Base-by-base conservation (phyloP, 2,113 vertebrate genomes). In the Grammomys dolichurus region DNA sequence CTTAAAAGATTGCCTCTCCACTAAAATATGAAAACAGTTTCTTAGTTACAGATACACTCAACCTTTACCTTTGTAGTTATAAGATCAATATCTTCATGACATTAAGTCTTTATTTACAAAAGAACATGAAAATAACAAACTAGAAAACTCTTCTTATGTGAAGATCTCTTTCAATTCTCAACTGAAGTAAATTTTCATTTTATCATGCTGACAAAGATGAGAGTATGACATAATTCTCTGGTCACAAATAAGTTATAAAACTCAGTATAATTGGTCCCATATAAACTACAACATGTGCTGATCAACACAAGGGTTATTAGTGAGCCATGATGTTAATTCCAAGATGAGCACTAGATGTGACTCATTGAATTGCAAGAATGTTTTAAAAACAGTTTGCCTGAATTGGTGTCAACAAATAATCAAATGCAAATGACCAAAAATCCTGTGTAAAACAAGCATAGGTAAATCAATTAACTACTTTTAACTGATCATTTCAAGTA, bases 401-500 rank as follows among this genome's bases (percentile, higher is more conserved):
- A 73, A 48, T 94, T 86, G 22, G 5, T 86, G 40, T 56, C 12
- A 89, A 26, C 43, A 89, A 48, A 82, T 91, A 81, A 77, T 1
- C 20, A 93, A 20, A 46, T 43, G 31, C 0, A 65, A 28, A 70
- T 89, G 69, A 82, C 6, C 36, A 93, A 58, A 1, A 93, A 60
- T 89, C 8, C 28, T 77, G 43, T n/a, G n/a, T 65, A 72, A 86
- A 80, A 91, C 13, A 91, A 65, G 20, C n/a, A 82, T 16, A 24
- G 8, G 22, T 54, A 87, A 65, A 67, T 89, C 11, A 63, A 88
- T 90, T 48, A 69, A 65, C 88, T 72, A 54, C 20, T 48, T 43
- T 26, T 70, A 73, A 82, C 5, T 65, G 46, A 86, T 86, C 4
- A 86, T 72, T 87, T 96, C 43, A 95, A 91, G 65, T 93, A 90